Base-by-base conservation (phyloP, 1,140 invertebrate species). In the Phthorimaea operculella region DNA sequence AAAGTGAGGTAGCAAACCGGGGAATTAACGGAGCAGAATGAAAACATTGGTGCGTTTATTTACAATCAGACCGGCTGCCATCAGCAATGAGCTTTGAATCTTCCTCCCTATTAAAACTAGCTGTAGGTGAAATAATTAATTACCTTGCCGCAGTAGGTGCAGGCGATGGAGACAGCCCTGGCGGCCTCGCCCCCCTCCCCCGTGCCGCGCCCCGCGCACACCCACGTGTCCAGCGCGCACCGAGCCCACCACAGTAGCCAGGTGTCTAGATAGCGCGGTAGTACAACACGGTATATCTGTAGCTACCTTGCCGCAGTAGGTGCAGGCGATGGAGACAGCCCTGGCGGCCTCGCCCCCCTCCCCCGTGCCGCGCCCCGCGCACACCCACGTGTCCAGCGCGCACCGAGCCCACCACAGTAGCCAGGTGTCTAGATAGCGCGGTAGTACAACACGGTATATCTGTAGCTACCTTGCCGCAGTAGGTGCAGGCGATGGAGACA, bases 91-190 rank as follows among this genome's bases (percentile, higher is more conserved):
- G n/a, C n/a, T n/a, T n/a, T n/a, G n/a, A n/a, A n/a, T n/a, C n/a
- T n/a, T n/a, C n/a, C n/a, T n/a, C n/a, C n/a, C n/a, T n/a, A n/a
- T n/a, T n/a, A n/a, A n/a, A n/a, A n/a, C n/a, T n/a, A n/a, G n/a
- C n/a, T n/a, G n/a, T n/a, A n/a, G n/a, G n/a, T n/a, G n/a, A n/a
- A n/a, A n/a, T n/a, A n/a, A n/a, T n/a, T n/a, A n/a, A n/a, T n/a
- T n/a, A n/a, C n/a, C n/a, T n/a, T 98, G 4, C 95, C 93, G 87
- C 97, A 98, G 86, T 96, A 98, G 74, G 95, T 96, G 83, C 97
- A 99, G 6, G 93, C 92, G 18, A 98, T 90, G 75, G 92, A 96
- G 51, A 97, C 92, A 57, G 52, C 52, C 14, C 47, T 47, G 48
- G 52, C 63, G 17, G 59, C 58, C 16, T 6, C 8, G 44, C n/a